phyloP scores from a whole-genome alignment of 2,888 invertebrate genomes.

The Callimorpha dominula region DNA sequence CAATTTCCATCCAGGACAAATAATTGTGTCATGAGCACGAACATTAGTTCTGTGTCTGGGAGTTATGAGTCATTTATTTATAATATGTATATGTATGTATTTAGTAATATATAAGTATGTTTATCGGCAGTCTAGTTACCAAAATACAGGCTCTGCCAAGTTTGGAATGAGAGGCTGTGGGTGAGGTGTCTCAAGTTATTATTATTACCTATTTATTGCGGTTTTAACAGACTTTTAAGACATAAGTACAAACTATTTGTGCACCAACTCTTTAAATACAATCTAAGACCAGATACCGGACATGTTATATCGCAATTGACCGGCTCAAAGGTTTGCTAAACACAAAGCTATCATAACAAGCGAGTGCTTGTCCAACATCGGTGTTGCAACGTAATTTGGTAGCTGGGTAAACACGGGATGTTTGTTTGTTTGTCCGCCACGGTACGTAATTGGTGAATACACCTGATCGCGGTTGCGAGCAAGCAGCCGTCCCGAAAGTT shows the following conservation, averaged over 20 bases:
- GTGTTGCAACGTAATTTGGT: background rate
- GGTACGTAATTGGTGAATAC: constrained; percentile 44
- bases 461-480: constrained; percentile 35
- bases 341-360: constrained; percentile 44
- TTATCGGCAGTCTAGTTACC: too few species aligned
- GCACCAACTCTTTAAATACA: constrained; percentile 27
- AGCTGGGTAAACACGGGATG: constrained; percentile 24
- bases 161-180: too few species aligned
- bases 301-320: constrained; percentile 31
- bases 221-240: background rate
- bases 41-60: too few species aligned
- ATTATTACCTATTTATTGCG: too few species aligned
- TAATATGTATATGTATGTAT: too few species aligned
- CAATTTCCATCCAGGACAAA: too few species aligned
- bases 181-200: too few species aligned
- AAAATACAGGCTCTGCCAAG: too few species aligned
- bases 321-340: constrained; percentile 42
- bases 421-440: constrained; percentile 30
- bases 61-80: too few species aligned
- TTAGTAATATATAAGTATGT: too few species aligned
- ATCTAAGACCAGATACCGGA: constrained; percentile 20
- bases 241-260: background rate
- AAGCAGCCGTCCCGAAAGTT: constrained; percentile 7
- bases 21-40: too few species aligned
- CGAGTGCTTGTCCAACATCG: constrained; percentile 28